Base-by-base conservation (phyloP, 1,140 invertebrate species). In the Drosophila busckii region DNA sequence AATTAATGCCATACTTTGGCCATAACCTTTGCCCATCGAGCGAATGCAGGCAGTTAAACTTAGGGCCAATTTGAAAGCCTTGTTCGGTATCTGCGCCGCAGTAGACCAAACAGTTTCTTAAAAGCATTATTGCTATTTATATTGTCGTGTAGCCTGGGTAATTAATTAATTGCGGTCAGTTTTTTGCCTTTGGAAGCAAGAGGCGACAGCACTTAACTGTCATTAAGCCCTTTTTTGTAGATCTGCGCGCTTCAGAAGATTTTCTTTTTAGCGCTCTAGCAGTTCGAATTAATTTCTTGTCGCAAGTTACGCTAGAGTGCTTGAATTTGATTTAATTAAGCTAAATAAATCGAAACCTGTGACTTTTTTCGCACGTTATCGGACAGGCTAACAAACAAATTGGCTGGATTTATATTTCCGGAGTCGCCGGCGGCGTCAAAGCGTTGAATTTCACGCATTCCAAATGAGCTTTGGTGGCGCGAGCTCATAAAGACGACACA, bases 81-180 rank as follows among this genome's bases (percentile, higher is more conserved):
- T n/a, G n/a, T n/a, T n/a, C n/a, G n/a, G n/a, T n/a, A n/a, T n/a
- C n/a, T n/a, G n/a, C n/a, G n/a, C n/a, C n/a, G n/a, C n/a, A n/a
- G n/a, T n/a, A n/a, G n/a, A n/a, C n/a, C n/a, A n/a, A 42, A 64
- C 49, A 52, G 44, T 58, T 40, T 25, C 34, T 59, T 48, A 40
- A 59, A 49, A 53, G 50, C 28, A 65, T 71, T 70, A 71, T 66
- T 56, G 71, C 69, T 73, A 75, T 69, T 73, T 73, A 59, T 59
- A 75, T 73, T 69, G 70, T 59, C 48, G 42, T 35, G 34, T 41
- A 15, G 28, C 23, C 19, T 29, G 31, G 13, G 71, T 58, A 64
- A 44, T 65, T 80, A 80, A 80, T 80, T 80, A 80, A 80, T 80
- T 80, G 75, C 75, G 75, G 75, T 80, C 75, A 66, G 60, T 80